Base-by-base conservation (phyloP, 2,797 vertebrate species). In the Neosilurus mollespiculum region DNA sequence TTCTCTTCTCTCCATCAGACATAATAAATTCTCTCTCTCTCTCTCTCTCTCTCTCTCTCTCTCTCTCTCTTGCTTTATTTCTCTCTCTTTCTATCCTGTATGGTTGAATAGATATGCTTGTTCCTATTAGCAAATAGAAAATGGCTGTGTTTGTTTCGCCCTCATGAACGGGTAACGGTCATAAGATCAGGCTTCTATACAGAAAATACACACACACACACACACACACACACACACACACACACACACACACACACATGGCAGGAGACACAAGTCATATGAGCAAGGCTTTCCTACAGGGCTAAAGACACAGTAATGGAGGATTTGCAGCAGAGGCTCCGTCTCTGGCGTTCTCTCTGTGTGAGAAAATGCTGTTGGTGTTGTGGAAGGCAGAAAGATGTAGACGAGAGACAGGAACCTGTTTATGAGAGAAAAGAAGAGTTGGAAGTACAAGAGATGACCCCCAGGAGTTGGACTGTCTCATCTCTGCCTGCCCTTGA, bases 241-340 rank as follows among this genome's bases (percentile, higher is more conserved):
- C 84, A 81, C 81, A 81, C 66, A 75, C 49, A 84, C 81, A 66
- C 81, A 87, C 81, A 43, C 54, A 78, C 93, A 91, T 91, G 87
- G 92, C 93, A 30, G 30, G 43, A 43, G 43, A 43, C 4, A 43
- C 65, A 9, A 94, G 93, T 96, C 95, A 94, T 91, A 89, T 91
- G 94, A 95, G 92, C 86, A 9, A 73, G 58, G 64, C 76, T 82
- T 62, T 83, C 65, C 81, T 54, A 85, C 64, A 82, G 75, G 30
- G 51, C 24, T 24, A 10, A 15, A 37, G 43, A 75, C 81, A 86
- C 86, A 58, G 92, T 91, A 72, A 96, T 95, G 95, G 96, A 95
- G 88, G 93, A 92, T 43, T 26, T 89, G 61, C 83, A 87, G n/a
- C 85, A 92, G 86, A 95, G 94, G 86, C 53, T 91, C 69, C 92